A percentile compares a stretch with the other conserved stretches of the same genome.
phyloP scores from a whole-genome alignment of 2,888 invertebrate species.

The Parnassius orleans region DNA sequence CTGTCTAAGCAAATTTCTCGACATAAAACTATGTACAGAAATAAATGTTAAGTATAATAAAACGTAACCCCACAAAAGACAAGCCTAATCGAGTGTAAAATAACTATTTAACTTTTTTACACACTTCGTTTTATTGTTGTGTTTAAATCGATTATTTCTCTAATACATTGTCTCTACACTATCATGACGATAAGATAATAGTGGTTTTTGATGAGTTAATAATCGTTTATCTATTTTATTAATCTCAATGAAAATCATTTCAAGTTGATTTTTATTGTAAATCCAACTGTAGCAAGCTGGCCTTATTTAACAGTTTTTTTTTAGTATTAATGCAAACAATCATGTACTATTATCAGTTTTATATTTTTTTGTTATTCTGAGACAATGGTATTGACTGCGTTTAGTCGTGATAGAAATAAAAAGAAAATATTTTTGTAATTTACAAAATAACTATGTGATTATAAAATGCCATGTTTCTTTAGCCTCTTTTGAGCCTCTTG shows the following conservation, averaged over 20 bases:
- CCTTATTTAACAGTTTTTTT: too few species aligned
- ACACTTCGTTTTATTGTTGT: constrained; percentile 15
- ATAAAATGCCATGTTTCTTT: constrained; percentile 61
- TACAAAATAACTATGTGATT: constrained; percentile 56
- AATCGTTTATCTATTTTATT: too few species aligned
- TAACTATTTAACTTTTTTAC: constrained; percentile 32
- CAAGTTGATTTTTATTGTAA: too few species aligned
- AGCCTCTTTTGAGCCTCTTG: constrained; percentile 66
- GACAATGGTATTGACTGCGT: background rate
- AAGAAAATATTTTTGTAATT: constrained; percentile 42
- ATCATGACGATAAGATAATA: background rate
- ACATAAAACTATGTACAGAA: constrained; percentile 39
- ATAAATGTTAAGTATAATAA: constrained; percentile 19
- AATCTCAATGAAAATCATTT: too few species aligned
- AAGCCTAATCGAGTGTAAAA: constrained; percentile 47
- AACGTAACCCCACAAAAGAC: constrained; percentile 45
- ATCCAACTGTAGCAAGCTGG: too few species aligned
- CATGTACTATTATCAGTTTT: too few species aligned
- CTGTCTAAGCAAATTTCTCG: constrained; percentile 54
- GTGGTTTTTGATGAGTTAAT: background rate
- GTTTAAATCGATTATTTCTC: constrained; percentile 34
- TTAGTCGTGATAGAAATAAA: constrained; percentile 37
- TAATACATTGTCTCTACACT: constrained; percentile 24
- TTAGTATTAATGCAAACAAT: too few species aligned
- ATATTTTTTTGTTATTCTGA: background rate